phyloP scores from a whole-genome alignment of 2,113 vertebrate species.

The Cervus canadensis region DNA sequence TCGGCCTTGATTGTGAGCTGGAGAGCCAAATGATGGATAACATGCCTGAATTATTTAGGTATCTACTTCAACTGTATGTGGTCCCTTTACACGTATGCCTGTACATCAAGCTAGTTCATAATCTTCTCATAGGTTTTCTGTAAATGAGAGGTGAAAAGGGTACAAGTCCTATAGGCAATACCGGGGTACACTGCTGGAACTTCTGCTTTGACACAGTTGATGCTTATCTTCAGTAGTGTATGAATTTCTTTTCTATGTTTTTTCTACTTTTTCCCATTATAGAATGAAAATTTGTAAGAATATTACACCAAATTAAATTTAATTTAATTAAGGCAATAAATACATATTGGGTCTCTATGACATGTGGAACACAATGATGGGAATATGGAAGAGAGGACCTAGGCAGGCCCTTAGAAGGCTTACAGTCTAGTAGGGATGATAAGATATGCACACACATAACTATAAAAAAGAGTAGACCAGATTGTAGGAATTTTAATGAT shows the following conservation, averaged over 20 bases:
- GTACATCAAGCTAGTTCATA: background rate
- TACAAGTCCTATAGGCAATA: background rate
- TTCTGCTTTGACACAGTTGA: background rate
- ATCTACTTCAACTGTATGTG: background rate
- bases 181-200: background rate
- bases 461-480: background rate
- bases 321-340: background rate
- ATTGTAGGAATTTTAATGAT: background rate
- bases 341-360: background rate
- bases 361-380: background rate
- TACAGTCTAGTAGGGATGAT: background rate
- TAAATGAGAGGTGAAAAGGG: background rate
- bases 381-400: background rate
- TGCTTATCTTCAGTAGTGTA: background rate
- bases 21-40: background rate
- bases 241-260: background rate
- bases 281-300: slow-evolving; percentile 18
- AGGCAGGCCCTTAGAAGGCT: background rate
- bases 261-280: background rate
- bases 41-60: background rate
- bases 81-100: background rate
- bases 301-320: background rate
- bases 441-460: background rate
- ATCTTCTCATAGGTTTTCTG: background rate
- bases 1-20: background rate